phyloP scores from a whole-genome alignment of 2,797 vertebrate genomes.

The Oryzias dopingdopingensis region DNA sequence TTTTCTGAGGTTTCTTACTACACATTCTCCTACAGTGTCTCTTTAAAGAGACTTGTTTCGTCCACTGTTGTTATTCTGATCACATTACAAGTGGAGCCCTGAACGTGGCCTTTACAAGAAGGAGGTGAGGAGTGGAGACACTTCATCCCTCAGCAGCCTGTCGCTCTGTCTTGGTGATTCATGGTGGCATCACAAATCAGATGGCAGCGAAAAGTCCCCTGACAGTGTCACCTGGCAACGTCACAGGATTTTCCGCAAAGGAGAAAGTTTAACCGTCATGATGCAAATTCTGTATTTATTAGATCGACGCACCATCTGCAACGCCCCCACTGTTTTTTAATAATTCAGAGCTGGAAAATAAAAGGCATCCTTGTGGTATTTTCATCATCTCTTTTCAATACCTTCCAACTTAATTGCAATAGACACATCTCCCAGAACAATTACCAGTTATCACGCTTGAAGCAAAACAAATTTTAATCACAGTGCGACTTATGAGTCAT shows the following conservation, averaged over 20 bases:
- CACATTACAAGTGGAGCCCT: slow-evolving; percentile 60
- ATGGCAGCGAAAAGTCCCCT: slow-evolving; percentile 35
- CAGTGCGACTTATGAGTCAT: slow-evolving; percentile 17
- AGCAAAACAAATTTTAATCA: slow-evolving; percentile 15
- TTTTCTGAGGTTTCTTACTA: not conserved
- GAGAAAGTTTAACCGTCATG: slow-evolving; percentile 25
- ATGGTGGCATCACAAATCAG: slow-evolving; percentile 64
- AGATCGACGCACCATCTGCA: slow-evolving; percentile 38
- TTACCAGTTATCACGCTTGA: slow-evolving; percentile 28
- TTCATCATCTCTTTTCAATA: slow-evolving; percentile 26
- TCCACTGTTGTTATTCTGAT: slow-evolving; percentile 42
- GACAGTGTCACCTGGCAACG: slow-evolving; percentile 38
- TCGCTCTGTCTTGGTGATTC: slow-evolving; percentile 51
- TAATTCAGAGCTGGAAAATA: slow-evolving; percentile 45
- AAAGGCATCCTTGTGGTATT: slow-evolving; percentile 36
- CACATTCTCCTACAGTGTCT: not conserved
- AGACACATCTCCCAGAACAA: slow-evolving; percentile 1
- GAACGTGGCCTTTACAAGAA: slow-evolving; percentile 38
- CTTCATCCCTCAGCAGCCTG: slow-evolving; percentile 63
- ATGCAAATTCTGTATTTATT: slow-evolving; percentile 21
- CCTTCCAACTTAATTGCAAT: slow-evolving; percentile 23
- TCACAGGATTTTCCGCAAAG: slow-evolving; percentile 16
- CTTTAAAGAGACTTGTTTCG: slow-evolving; percentile 23
- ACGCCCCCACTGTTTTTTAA: slow-evolving; percentile 40
- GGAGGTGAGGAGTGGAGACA: slow-evolving; percentile 33